These are phyloP conservation scores for Xyrichtys novacula DNA, from an alignment of 2,797 vertebrate genomes.

Conservation along the genomic window DNA sequence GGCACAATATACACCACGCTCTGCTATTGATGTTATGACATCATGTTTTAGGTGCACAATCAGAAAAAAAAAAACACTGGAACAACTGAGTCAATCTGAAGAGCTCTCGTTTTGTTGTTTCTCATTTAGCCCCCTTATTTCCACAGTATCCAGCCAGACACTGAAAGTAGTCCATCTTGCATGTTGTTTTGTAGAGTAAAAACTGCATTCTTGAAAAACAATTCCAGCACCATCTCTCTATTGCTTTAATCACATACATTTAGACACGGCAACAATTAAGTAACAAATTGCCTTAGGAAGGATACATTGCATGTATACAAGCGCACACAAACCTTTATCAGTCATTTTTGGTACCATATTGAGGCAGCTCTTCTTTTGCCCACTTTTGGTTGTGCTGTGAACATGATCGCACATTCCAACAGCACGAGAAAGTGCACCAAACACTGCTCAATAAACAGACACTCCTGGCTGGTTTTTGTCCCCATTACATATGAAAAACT, in stretches of 20 bases:
- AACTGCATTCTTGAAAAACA: conserved; percentile 64
- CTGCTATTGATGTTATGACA: conserved; percentile 39
- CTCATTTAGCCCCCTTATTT: conserved; percentile 18
- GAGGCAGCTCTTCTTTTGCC: conserved; percentile 73
- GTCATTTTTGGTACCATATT: conserved; percentile 79
- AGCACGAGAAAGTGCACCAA: conserved; percentile 72
- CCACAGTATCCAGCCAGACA: conserved; percentile 36
- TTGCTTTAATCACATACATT: conserved; percentile 85
- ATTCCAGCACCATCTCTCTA: conserved; percentile 78
- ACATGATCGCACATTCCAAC: conserved; percentile 42
- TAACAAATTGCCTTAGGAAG: conserved; percentile 77
- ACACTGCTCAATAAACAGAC: conserved; percentile 66
- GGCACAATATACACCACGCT: conserved; percentile 63
- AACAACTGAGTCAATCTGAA: conserved; percentile 22
- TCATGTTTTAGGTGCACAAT: conserved; percentile 44
- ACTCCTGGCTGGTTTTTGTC: conserved; percentile 44
- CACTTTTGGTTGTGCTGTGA: conserved; percentile 64
- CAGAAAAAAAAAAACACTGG: conserved; percentile 30
- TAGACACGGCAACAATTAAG: conserved; percentile 77
- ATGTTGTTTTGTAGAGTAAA: conserved; percentile 49
- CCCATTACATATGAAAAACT: conserved; percentile 55
- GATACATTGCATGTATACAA: conserved; percentile 83
- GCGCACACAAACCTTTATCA: conserved; percentile 70
- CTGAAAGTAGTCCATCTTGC: conserved; percentile 48
- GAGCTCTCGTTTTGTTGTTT: conserved; percentile 16